Evolutionary conservation across 2,113 vertebrate genomes (phyloP), one percentile per base, ranked within the genome.

Genomic region (Mus musculus): DNA sequence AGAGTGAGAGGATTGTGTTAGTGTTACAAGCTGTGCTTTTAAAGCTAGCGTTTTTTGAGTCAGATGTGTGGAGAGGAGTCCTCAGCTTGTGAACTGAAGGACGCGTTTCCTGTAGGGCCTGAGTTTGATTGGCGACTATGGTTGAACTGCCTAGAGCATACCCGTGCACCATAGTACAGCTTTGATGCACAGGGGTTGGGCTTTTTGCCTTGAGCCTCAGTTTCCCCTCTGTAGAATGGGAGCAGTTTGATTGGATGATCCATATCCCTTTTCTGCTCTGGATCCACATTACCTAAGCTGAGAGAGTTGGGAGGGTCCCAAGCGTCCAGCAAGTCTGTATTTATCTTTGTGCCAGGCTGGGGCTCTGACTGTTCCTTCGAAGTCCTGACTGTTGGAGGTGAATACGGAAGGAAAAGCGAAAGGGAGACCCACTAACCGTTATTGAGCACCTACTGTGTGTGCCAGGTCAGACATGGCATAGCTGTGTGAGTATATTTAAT

Each of bases 61-160:
- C 96, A 96, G 97, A 97, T 88, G 92, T 85, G 46, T 91, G 7
- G 63, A 95, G 93, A 94, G 88, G 94, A 90, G 94, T 86, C 88
- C 90, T 93, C 85, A 86, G 96, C 87, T 73, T 3, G 46, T 89
- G 86, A 89, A 93, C 94, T 93, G 97, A 97, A 84, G 95, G 93
- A 84, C 19, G 42, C 78, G 91, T 97, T 97, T 98, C 97, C 97
- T 97, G 97, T 89, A 92, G 69, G 95, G 95, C 93, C 96, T 95
- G 94, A 72, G 89, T 97, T 97, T 95, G 92, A 93, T 97, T 89
- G 88, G 81, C 87, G 85, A 71, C 95, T 97, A 36, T 89, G 82
- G 49, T 84, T 10, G 77, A 91, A 84, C 89, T 84, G 94, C 89
- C 91, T 84, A 69, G 77, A 89, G 82, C 73, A 65, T 77, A 96